Conservation (phyloP, 2,888 invertebrate species). For the Campopleginae sp. region DNA sequence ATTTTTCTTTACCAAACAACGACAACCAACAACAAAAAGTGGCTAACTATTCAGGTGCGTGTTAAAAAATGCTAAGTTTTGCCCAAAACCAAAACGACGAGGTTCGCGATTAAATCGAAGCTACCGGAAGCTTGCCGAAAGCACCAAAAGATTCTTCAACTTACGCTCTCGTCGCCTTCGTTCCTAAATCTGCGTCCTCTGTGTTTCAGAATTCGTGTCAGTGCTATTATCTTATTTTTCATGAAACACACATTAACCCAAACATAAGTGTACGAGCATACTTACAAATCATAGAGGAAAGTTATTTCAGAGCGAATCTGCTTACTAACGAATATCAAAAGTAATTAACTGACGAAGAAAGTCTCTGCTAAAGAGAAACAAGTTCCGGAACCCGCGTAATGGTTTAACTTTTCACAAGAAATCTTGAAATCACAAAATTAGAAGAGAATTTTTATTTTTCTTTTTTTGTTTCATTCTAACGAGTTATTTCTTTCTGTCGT, state of each 20-base stretch:
- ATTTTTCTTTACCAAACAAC: neutral
- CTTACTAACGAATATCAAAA: conserved; percentile 31
- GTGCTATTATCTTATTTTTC: conserved; percentile 3
- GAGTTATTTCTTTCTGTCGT: conserved; percentile 56
- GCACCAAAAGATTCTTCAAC: neutral
- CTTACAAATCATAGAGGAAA: neutral
- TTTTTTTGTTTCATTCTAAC: conserved; percentile 45
- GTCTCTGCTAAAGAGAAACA: conserved; percentile 16
- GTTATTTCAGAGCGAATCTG: conserved; percentile 10
- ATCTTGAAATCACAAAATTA: neutral
- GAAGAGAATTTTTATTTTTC: conserved; percentile 6
- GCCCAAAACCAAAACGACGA: neutral
- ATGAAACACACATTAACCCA: neutral
- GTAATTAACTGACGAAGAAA: conserved; percentile 14
- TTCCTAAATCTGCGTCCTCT: neutral
- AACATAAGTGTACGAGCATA: neutral
- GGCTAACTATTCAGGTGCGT: neutral
- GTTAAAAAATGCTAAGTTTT: neutral
- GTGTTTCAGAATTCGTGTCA: conserved; percentile 11
- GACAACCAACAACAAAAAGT: neutral
- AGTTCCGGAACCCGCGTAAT: neutral
- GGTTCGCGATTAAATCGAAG: neutral
- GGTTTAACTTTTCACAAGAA: neutral
- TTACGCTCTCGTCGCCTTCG: neutral
- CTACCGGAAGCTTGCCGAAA: neutral